Conservation (phyloP, 2,113 vertebrate species). For the Nothoprocta perdicaria region DNA sequence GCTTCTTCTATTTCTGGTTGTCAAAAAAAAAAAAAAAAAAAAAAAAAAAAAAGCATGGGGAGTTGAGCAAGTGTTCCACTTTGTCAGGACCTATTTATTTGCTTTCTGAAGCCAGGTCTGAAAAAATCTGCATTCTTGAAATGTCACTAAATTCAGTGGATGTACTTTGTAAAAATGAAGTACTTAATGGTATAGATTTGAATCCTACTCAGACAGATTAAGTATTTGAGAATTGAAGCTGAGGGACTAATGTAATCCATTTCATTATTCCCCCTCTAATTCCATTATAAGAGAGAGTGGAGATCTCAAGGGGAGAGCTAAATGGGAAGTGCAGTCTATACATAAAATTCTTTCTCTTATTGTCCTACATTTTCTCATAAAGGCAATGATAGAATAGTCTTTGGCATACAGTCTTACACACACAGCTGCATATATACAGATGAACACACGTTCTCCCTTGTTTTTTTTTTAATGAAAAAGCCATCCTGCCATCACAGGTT, state of each 20-base stretch:
- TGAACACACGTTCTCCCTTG: neutral
- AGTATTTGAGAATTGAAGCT: neutral
- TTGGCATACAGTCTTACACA: neutral
- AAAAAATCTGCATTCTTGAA: neutral
- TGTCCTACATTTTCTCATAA: neutral
- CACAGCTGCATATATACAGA: neutral
- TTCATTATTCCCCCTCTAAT: constrained; percentile 28
- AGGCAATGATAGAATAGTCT: neutral
- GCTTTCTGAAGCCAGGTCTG: neutral
- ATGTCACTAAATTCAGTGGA: neutral
- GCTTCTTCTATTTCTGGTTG: neutral
- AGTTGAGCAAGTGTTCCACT: neutral
- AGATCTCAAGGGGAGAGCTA: constrained; percentile 2
- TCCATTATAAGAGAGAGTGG: neutral
- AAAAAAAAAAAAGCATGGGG: neutral
- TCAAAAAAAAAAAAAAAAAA: neutral
- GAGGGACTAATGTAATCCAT: constrained; percentile 19
- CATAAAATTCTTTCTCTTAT: neutral
- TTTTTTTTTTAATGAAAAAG: neutral
- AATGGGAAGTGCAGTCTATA: neutral
- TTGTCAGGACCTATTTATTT: neutral
- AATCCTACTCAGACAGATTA: constrained; percentile 44
- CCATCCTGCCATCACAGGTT: neutral
- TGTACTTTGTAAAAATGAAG: neutral
- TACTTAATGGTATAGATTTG: constrained; percentile 15